Evolutionary conservation across 2,797 vertebrate genomes (phyloP).

Genomic region (Eidolon dupreanum): DNA sequence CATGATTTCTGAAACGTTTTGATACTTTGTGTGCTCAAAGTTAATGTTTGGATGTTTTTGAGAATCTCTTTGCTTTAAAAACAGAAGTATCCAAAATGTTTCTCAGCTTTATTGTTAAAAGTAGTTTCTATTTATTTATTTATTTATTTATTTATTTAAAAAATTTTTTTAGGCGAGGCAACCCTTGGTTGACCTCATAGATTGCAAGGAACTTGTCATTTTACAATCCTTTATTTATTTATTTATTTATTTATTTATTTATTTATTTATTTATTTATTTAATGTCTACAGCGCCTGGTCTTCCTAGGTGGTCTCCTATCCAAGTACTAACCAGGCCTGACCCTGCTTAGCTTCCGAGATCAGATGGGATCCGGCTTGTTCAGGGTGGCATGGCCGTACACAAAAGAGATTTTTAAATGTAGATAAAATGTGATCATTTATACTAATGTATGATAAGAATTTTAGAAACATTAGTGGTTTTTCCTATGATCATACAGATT

Average conservation of each 20-base stretch:
- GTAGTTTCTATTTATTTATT: neutral
- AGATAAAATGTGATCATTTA: neutral
- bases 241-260: no score
- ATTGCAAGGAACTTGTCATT: no score
- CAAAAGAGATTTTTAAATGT: constrained; percentile 1
- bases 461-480: neutral
- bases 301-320: no score
- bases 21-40: neutral
- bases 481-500: neutral
- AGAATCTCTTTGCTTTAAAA: constrained; percentile 2
- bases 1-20: neutral
- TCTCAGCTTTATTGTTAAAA: neutral
- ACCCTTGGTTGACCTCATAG: no score
- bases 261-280: no score
- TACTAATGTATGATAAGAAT: neutral
- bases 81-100: neutral
- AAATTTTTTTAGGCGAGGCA: no score
- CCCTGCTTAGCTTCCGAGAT: no score
- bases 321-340: no score
- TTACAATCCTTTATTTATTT: no score
- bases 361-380: no score
- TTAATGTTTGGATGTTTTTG: neutral
- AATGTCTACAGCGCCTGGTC: no score
- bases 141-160: neutral
- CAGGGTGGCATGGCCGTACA: no score